Percentiles rank a stretch among this genome's conserved stretches.
Evolutionary conservation across 2,888 invertebrate genomes (phyloP).

Genomic region (Amphimallon solstitiale): DNA sequence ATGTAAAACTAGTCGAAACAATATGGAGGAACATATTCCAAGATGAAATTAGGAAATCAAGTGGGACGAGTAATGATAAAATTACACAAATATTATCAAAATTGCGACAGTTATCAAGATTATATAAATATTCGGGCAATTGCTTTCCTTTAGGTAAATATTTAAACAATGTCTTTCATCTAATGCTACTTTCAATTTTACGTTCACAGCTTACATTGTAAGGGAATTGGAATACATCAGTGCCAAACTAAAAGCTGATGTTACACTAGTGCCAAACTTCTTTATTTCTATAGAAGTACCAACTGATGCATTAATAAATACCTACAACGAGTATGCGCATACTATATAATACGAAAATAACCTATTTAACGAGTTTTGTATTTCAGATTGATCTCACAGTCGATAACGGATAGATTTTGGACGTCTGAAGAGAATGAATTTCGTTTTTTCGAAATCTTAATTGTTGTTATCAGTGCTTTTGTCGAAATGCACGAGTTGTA

Average conservation of each 20-base stretch:
- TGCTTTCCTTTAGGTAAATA: constrained; percentile 87
- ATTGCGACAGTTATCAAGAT: constrained; percentile 78
- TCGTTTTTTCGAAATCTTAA: constrained; percentile 83
- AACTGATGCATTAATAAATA: constrained; percentile 79
- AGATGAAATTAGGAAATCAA: constrained; percentile 67
- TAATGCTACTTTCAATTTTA: constrained; percentile 22
- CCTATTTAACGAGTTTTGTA: background rate
- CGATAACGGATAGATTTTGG: constrained; percentile 76
- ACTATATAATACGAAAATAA: background rate
- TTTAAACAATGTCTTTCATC: too few species aligned
- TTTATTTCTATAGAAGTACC: constrained; percentile 82
- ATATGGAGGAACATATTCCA: constrained; percentile 90
- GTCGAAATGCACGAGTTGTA: constrained; percentile 72
- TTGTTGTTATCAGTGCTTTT: constrained; percentile 76
- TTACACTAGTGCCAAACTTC: constrained; percentile 77
- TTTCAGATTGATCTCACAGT: constrained; percentile 45
- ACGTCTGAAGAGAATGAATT: constrained; percentile 84
- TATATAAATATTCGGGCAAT: constrained; percentile 83
- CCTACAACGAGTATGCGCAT: constrained; percentile 78
- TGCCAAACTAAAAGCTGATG: constrained; percentile 76
- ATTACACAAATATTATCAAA: constrained; percentile 79
- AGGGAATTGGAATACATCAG: constrained; percentile 81
- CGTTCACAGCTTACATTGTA: constrained; percentile 66
- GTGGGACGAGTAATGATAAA: constrained; percentile 67
- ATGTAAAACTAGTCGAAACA: constrained; percentile 85